These are phyloP conservation scores for Podarcis siculus DNA, from an alignment of 2,797 vertebrate genomes.

Conservation along the genomic window DNA sequence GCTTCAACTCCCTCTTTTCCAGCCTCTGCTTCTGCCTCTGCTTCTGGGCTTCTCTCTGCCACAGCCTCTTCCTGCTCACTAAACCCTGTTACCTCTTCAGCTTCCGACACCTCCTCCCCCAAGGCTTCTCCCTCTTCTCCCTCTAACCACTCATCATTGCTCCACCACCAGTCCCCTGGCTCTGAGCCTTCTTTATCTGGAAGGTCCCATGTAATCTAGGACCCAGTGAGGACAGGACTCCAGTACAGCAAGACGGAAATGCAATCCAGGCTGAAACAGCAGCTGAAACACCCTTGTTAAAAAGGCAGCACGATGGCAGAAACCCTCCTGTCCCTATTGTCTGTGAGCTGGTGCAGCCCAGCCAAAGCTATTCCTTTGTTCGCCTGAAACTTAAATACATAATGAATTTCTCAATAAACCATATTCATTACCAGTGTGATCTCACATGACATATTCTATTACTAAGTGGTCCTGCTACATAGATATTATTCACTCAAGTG, in stretches of 20 bases:
- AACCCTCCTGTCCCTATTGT: neutral
- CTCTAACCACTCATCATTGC: too few relatives aligned
- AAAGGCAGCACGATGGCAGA: neutral
- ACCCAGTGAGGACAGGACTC: neutral
- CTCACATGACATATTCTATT: slow-evolving; percentile 38
- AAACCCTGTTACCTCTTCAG: too few relatives aligned
- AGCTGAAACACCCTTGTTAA: neutral
- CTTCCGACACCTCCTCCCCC: too few relatives aligned
- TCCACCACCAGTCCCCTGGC: too few relatives aligned
- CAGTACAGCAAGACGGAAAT: neutral
- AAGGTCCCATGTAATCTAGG: too few relatives aligned
- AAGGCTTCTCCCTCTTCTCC: too few relatives aligned
- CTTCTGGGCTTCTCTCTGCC: too few relatives aligned
- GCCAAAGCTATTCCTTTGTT: fast-evolving
- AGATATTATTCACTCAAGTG: slow-evolving; percentile 73
- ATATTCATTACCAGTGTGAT: slow-evolving; percentile 43
- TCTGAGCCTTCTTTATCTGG: too few relatives aligned
- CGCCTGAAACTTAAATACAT: neutral
- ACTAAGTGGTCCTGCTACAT: slow-evolving; percentile 55
- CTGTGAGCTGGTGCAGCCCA: neutral
- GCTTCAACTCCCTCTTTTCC: too few relatives aligned
- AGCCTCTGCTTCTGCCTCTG: too few relatives aligned
- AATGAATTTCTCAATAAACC: slow-evolving; percentile 26
- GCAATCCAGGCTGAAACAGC: neutral
- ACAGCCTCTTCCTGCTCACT: too few relatives aligned